Evolutionary conservation across 2,888 invertebrate species (phyloP).

Genomic region (Lepidochrysops patricia): DNA sequence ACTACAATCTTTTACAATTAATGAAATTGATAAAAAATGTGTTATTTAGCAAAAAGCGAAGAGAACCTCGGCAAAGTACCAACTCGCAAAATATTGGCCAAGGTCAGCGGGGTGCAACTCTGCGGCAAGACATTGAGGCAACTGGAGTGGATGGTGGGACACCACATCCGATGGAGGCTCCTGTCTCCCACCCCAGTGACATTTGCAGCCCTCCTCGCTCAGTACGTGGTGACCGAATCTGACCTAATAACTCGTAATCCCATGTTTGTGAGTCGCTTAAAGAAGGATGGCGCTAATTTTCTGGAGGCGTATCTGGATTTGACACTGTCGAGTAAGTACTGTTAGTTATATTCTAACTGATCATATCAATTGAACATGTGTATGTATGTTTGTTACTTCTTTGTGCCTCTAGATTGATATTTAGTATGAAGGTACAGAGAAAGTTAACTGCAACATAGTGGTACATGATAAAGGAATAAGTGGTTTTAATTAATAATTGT

Average conservation of each 20-base stretch:
- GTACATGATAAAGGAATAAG: too few species aligned
- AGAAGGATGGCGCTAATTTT: slow-evolving; percentile 50
- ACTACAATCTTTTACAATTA: too few species aligned
- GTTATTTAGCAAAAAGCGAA: slow-evolving; percentile 68
- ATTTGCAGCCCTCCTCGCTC: slow-evolving; percentile 52
- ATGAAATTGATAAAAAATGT: too few species aligned
- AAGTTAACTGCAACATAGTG: too few species aligned
- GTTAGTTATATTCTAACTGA: too few species aligned
- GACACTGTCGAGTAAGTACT: slow-evolving; percentile 56
- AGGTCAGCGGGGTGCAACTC: slow-evolving; percentile 49
- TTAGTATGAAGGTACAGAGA: too few species aligned
- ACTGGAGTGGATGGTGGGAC: slow-evolving; percentile 66
- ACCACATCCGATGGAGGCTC: slow-evolving; percentile 58
- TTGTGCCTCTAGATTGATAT: too few species aligned
- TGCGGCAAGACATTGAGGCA: slow-evolving; percentile 61
- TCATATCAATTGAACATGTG: slow-evolving; percentile 8
- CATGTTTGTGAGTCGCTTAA: slow-evolving; percentile 53
- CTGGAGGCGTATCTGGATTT: slow-evolving; percentile 57
- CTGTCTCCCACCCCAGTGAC: slow-evolving; percentile 57
- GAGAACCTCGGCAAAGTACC: slow-evolving; percentile 59
- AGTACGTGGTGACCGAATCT: slow-evolving; percentile 52
- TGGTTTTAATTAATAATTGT: too few species aligned
- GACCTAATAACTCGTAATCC: slow-evolving; percentile 57
- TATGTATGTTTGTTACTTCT: slow-evolving; percentile 3
- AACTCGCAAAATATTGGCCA: slow-evolving; percentile 49